Conservation (phyloP, 2,888 invertebrate genomes). For the Dolichomitus sp. region DNA sequence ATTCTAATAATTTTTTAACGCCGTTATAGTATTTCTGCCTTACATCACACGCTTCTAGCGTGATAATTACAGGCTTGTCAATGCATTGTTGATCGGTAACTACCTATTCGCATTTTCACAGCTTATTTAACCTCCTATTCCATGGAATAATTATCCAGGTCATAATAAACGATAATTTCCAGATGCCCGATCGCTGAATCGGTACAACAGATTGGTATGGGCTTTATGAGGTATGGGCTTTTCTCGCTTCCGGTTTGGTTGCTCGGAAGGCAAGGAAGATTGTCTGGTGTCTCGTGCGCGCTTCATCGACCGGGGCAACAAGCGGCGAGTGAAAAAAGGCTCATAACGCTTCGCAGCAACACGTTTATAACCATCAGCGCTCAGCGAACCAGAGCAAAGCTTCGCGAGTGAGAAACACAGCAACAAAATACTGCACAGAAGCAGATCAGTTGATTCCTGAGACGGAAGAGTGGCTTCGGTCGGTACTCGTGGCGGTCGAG, state of each 20-base stretch:
- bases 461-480: constrained; percentile 27
- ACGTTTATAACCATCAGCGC: constrained; percentile 40
- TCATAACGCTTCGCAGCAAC: neutral
- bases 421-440: constrained; percentile 38
- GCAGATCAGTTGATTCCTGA: constrained; percentile 11
- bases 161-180: neutral
- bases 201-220: constrained; percentile 3
- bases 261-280: constrained; percentile 47
- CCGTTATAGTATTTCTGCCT: constrained; percentile 16
- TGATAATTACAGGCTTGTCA: neutral
- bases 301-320: constrained; percentile 32
- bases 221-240: constrained; percentile 29
- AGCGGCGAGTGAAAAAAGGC: neutral
- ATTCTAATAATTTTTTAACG: constrained; percentile 38
- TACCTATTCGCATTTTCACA: neutral
- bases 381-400: constrained; percentile 57
- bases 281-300: constrained; percentile 23
- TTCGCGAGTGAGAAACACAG: constrained; percentile 41
- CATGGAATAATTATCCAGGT: neutral
- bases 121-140: neutral
- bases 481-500: constrained; percentile 45
- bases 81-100: neutral
- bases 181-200: neutral
- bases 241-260: constrained; percentile 41
- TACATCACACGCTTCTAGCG: neutral